Evolutionary conservation across 2,888 invertebrate species (phyloP).

Genomic region (Pristionchus maxplancki): DNA sequence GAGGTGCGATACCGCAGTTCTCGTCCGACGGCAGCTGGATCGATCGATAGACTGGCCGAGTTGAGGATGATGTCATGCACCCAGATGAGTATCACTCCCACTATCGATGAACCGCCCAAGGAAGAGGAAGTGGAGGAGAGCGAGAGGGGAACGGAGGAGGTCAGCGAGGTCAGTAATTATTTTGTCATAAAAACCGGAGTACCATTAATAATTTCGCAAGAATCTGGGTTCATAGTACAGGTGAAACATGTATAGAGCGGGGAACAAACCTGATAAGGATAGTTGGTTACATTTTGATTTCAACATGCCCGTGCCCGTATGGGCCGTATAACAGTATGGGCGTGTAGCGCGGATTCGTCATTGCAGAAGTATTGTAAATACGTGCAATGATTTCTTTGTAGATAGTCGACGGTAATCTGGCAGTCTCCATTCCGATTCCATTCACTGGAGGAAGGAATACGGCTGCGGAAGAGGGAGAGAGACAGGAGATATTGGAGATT

Average conservation of each 20-base stretch:
- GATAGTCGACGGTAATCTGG: neutral
- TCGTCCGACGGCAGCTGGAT: neutral
- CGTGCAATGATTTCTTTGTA: neutral
- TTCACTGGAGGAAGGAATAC: constrained; percentile 6
- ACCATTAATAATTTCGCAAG: neutral
- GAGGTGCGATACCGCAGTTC: constrained; percentile 32
- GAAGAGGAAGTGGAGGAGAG: neutral
- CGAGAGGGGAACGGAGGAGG: neutral
- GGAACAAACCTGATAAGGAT: too few species aligned
- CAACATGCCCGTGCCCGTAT: too few species aligned
- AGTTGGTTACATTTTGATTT: too few species aligned
- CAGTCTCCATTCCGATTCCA: constrained; percentile 13
- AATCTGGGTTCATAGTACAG: neutral
- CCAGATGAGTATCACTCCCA: constrained; percentile 7
- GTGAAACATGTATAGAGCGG: neutral
- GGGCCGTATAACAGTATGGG: too few species aligned
- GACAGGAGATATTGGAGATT: neutral
- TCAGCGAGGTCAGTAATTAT: neutral
- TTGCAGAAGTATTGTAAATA: too few species aligned
- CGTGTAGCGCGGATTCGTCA: too few species aligned
- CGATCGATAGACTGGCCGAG: constrained; percentile 23
- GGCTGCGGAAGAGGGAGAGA: neutral
- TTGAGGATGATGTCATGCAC: neutral
- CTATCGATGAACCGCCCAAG: neutral
- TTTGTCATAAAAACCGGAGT: neutral